Percentiles rank a stretch among this genome's conserved stretches.
phyloP scores from a whole-genome alignment of 2,888 invertebrate genomes.

The Baccha elongata region DNA sequence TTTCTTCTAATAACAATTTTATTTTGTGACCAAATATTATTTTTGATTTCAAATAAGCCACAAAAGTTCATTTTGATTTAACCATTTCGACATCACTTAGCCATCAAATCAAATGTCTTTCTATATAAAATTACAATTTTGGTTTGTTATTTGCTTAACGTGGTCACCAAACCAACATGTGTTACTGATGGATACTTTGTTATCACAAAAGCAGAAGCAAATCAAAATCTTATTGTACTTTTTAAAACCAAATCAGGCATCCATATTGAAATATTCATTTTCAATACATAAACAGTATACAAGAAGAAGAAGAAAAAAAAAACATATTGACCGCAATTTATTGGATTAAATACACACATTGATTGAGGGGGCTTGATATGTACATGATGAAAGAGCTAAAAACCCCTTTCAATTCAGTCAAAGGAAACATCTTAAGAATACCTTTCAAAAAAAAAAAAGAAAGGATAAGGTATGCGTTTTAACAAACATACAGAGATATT shows the following conservation, averaged over 20 bases:
- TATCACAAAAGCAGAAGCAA: slow-evolving; percentile 29
- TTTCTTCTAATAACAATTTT: slow-evolving; percentile 36
- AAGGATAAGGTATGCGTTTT: slow-evolving; percentile 44
- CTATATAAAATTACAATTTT: slow-evolving; percentile 17
- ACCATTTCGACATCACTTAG: slow-evolving; percentile 12
- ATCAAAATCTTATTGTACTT: slow-evolving; percentile 51
- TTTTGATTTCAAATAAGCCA: slow-evolving; percentile 41
- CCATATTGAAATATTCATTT: slow-evolving; percentile 31
- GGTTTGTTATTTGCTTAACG: slow-evolving; percentile 7
- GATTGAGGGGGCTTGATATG: slow-evolving; percentile 54
- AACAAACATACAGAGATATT: background rate
- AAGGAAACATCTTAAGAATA: slow-evolving; percentile 67
- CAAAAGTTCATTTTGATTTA: slow-evolving; percentile 35
- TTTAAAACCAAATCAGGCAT: slow-evolving; percentile 23
- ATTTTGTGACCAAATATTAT: slow-evolving; percentile 16
- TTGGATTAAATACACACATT: slow-evolving; percentile 63
- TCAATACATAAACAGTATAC: background rate
- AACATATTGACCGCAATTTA: slow-evolving; percentile 70
- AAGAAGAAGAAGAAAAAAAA: slow-evolving; percentile 15
- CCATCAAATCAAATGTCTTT: slow-evolving; percentile 34
- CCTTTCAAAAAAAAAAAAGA: slow-evolving; percentile 39
- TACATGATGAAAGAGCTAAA: slow-evolving; percentile 50
- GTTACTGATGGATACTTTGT: slow-evolving; percentile 38
- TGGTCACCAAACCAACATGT: slow-evolving; percentile 45
- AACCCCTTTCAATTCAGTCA: slow-evolving; percentile 39